A percentile compares a stretch with the other conserved stretches of the same genome.
Conservation (phyloP, 2,888 invertebrate genomes). For the Trachelus stipa region DNA sequence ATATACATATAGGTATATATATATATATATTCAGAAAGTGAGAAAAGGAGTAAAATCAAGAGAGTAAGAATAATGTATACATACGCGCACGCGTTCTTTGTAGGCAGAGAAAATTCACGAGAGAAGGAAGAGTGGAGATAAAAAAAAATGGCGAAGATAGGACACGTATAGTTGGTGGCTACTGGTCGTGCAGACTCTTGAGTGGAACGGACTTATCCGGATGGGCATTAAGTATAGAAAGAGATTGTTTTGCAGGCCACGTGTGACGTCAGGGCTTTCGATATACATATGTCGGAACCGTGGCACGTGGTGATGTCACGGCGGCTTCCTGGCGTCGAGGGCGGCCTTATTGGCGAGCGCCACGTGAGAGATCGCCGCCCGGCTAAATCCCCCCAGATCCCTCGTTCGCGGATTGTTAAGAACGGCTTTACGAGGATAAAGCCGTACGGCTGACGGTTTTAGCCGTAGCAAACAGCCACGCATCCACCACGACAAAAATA, state of each 20-base stretch:
- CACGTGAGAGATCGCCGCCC: too few species aligned
- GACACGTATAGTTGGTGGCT: too few species aligned
- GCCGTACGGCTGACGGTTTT: slow-evolving; percentile 28
- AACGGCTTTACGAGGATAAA: slow-evolving; percentile 17
- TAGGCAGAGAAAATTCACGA: not conserved
- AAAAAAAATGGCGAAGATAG: not conserved
- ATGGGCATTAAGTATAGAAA: not conserved
- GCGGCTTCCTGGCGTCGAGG: not conserved
- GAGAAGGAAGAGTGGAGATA: not conserved
- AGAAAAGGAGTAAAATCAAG: slow-evolving; percentile 5
- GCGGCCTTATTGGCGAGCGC: not conserved
- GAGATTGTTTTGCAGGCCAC: slow-evolving; percentile 11
- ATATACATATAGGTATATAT: slow-evolving; percentile 10
- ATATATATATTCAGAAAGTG: slow-evolving; percentile 10
- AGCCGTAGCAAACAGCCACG: slow-evolving; percentile 39
- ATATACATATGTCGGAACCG: slow-evolving; percentile 2
- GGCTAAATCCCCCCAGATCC: slow-evolving; percentile 19
- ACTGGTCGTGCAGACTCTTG: too few species aligned
- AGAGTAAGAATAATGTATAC: not conserved
- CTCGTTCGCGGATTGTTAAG: slow-evolving; percentile 15
- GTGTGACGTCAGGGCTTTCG: slow-evolving; percentile 8
- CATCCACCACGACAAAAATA: slow-evolving; percentile 44
- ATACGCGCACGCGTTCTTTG: not conserved
- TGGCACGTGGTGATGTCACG: slow-evolving; percentile 3
- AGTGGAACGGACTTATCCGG: slow-evolving; percentile 1